A percentile compares a stretch with the other conserved stretches of the same genome.
phyloP scores from a whole-genome alignment of 1,140 invertebrate genomes.

The Triops longicaudatus region DNA sequence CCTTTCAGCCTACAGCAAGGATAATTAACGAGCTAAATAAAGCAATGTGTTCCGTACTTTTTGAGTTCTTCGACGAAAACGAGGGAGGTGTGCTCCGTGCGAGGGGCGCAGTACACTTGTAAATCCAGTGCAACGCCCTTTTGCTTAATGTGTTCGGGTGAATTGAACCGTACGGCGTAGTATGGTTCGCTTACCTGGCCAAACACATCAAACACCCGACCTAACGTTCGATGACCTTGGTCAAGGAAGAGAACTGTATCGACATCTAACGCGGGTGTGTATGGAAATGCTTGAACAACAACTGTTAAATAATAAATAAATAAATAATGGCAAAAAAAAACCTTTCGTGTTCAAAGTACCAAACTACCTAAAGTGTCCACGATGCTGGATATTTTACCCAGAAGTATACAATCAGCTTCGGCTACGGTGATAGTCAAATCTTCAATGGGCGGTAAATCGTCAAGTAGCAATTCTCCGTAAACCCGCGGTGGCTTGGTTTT shows the following conservation, averaged over 20 bases:
- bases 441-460: constrained; percentile 73
- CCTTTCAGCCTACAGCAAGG: constrained; percentile 55
- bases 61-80: constrained; percentile 61
- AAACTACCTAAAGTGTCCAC: constrained; percentile 59
- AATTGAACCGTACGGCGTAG: constrained; percentile 76
- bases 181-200: constrained; percentile 66
- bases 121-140: constrained; percentile 53
- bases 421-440: constrained; percentile 69
- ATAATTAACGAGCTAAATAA: constrained; percentile 23
- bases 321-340: too few species aligned
- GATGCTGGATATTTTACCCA: constrained; percentile 62
- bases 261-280: constrained; percentile 65
- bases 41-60: constrained; percentile 46
- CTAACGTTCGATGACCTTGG: constrained; percentile 58
- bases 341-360: background rate
- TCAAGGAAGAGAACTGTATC: constrained; percentile 75
- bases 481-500: background rate
- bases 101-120: constrained; percentile 70
- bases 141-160: constrained; percentile 56
- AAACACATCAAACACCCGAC: constrained; percentile 82
- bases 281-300: constrained; percentile 56
- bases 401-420: constrained; percentile 58
- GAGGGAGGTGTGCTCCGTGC: constrained; percentile 59
- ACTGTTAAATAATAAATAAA: constrained; percentile 47
- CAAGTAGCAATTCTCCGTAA: constrained; percentile 39